These are phyloP conservation scores for Drosophila glabriapex DNA, from an alignment of 2,888 invertebrate genomes.

Conservation along the genomic window DNA sequence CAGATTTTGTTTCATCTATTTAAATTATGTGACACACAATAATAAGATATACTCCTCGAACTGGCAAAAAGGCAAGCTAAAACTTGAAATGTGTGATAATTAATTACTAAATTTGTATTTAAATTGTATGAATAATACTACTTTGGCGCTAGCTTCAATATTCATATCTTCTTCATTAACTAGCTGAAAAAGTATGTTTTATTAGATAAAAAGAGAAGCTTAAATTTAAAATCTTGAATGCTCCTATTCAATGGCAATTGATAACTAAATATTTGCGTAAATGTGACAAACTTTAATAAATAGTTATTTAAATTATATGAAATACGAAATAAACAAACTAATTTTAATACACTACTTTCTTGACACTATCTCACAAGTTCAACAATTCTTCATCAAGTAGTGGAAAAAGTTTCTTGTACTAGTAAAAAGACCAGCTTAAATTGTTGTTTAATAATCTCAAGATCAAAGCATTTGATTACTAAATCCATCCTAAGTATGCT, in stretches of 20 bases:
- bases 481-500: not conserved
- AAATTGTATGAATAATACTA: not conserved
- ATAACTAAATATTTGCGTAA: not conserved
- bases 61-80: too few species aligned
- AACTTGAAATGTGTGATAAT: too few species aligned
- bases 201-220: not conserved
- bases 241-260: not conserved
- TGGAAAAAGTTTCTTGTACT: not conserved
- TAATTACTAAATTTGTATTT: not conserved
- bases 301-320: not conserved
- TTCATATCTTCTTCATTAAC: too few species aligned
- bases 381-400: not conserved
- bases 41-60: too few species aligned
- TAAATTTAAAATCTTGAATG: not conserved
- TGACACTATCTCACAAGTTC: not conserved
- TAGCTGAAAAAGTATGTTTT: not conserved
- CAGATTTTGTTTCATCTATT: not conserved
- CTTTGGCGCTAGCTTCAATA: not conserved
- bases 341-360: too few species aligned
- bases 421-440: not conserved
- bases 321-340: not conserved
- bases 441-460: not conserved
- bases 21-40: too few species aligned
- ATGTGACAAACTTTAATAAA: not conserved
- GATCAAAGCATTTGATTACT: not conserved